These are phyloP conservation scores for Drosophila nigritarsus DNA, from an alignment of 2,888 invertebrate species.

Conservation along the genomic window DNA sequence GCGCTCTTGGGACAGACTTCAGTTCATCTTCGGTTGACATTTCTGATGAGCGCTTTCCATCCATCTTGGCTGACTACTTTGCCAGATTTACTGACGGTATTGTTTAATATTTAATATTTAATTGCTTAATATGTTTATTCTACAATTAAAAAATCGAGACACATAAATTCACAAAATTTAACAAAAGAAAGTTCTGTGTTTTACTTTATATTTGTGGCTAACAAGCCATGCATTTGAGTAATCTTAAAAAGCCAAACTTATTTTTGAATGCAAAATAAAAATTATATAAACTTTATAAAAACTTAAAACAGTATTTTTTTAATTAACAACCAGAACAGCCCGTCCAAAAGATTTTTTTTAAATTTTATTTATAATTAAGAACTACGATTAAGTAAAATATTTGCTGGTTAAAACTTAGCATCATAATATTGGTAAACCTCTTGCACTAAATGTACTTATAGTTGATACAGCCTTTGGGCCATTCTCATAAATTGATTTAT, in stretches of 20 bases:
- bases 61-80: background rate
- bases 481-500: conserved; percentile 12
- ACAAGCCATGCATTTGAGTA: background rate
- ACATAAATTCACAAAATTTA: too few relatives aligned
- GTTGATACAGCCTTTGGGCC: conserved; percentile 1
- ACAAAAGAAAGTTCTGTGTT: background rate
- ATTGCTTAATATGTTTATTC: background rate
- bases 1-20: background rate
- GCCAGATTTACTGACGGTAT: background rate
- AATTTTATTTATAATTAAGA: too few relatives aligned
- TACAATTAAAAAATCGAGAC: background rate
- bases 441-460: conserved; percentile 10
- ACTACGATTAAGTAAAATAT: background rate
- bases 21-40: conserved; percentile 13
- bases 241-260: too few relatives aligned
- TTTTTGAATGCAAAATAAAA: too few relatives aligned
- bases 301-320: too few relatives aligned
- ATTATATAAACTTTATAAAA: too few relatives aligned
- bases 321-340: too few relatives aligned
- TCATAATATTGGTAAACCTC: background rate
- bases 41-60: background rate
- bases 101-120: background rate
- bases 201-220: background rate
- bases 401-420: background rate
- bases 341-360: too few relatives aligned